Conservation (phyloP, 1,140 invertebrate genomes). For the Drosophila baimaii region DNA sequence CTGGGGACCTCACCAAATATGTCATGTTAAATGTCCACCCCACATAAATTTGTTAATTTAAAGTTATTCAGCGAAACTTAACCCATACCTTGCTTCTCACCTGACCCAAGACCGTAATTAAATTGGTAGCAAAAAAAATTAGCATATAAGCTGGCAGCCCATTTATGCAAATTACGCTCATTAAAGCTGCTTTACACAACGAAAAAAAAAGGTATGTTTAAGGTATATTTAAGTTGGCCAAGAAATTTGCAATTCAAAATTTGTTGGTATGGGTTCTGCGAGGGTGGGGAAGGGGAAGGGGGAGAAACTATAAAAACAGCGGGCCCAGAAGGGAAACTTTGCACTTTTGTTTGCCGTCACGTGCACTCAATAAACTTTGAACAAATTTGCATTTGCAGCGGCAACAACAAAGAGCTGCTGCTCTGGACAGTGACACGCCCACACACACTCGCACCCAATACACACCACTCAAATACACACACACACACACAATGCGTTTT, state of each 20-base stretch:
- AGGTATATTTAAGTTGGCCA: constrained; percentile 41
- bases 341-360: constrained; percentile 82
- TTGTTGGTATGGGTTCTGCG: neutral
- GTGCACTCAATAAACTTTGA: constrained; percentile 84
- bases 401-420: constrained; percentile 33
- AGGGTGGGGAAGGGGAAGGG: neutral
- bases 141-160: constrained; percentile 36
- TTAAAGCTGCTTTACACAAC: constrained; percentile 41
- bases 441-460: constrained; percentile 2
- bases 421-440: constrained; percentile 34
- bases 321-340: constrained; percentile 54
- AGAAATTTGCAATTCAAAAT: constrained; percentile 74
- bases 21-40: neutral
- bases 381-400: constrained; percentile 79
- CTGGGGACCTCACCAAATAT: neutral
- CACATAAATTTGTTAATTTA: constrained; percentile 21
- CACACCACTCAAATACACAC: constrained; percentile 3
- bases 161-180: constrained; percentile 43
- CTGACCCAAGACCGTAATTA: constrained; percentile 36
- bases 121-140: constrained; percentile 32
- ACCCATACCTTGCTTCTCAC: constrained; percentile 18
- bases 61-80: constrained; percentile 13
- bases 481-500: constrained; percentile 41
- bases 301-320: constrained; percentile 40
- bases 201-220: constrained; percentile 23